phyloP scores from a whole-genome alignment of 2,888 invertebrate species.

The Parnassius apollo region DNA sequence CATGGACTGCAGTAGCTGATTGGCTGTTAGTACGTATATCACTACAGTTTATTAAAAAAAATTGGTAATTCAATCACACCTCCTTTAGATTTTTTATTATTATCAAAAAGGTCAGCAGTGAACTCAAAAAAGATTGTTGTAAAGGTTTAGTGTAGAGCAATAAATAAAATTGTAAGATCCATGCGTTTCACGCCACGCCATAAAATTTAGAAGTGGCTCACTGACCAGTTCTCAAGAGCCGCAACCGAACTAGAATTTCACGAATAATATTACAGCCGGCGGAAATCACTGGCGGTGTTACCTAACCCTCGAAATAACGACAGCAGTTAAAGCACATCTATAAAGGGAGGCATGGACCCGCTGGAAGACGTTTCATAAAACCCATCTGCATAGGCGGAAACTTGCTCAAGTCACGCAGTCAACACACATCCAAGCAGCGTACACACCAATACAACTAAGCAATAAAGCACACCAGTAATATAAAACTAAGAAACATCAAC shows the following conservation, averaged over 20 bases:
- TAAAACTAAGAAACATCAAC: constrained; percentile 82
- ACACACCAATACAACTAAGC: constrained; percentile 76
- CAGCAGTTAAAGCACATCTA: constrained; percentile 39
- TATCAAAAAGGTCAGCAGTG: no score
- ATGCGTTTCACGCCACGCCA: constrained; percentile 3
- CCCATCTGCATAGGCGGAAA: constrained; percentile 68
- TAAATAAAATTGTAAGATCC: constrained; percentile 8
- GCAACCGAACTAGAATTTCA: constrained; percentile 1
- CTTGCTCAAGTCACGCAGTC: constrained; percentile 40
- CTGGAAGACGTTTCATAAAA: constrained; percentile 42
- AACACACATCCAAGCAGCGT: constrained; percentile 35
- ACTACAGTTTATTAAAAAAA: no score
- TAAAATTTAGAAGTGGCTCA: constrained; percentile 15
- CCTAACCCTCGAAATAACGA: constrained; percentile 38
- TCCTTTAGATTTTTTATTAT: no score
- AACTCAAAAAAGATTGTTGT: no score
- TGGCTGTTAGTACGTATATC: no score
- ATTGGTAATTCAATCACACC: no score
- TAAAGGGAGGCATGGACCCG: constrained; percentile 36
- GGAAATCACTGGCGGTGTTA: constrained; percentile 27
- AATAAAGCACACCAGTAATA: constrained; percentile 80
- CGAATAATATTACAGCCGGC: constrained; percentile 14
- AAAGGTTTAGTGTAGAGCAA: constrained; percentile 5
- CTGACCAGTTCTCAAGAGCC: not conserved
- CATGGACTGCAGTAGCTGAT: no score